phyloP scores from a whole-genome alignment of 2,888 invertebrate genomes.

The Carabus problematicus region DNA sequence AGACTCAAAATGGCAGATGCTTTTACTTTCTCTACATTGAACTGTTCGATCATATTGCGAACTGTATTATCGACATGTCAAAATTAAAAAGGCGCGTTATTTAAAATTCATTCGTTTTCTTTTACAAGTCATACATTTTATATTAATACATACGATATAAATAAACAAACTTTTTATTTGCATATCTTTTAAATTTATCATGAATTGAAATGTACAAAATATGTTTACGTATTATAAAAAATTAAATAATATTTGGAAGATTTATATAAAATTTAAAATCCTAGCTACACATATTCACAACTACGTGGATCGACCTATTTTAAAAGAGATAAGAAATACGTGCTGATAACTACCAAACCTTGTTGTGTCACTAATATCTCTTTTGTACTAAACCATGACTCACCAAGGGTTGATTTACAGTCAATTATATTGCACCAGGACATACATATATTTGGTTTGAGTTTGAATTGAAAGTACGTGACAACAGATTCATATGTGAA shows the following conservation, averaged over 20 bases:
- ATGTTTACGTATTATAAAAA: slow-evolving; percentile 23
- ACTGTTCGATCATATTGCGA: slow-evolving; percentile 40
- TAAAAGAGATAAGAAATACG: too few relatives aligned
- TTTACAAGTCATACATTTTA: not conserved
- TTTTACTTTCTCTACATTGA: slow-evolving; percentile 51
- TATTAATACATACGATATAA: too few relatives aligned
- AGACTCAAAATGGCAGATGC: slow-evolving; percentile 57
- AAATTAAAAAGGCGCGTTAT: slow-evolving; percentile 43
- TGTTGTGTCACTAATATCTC: slow-evolving; percentile 9
- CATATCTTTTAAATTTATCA: slow-evolving; percentile 8
- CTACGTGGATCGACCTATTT: not conserved
- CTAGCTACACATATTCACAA: slow-evolving; percentile 32
- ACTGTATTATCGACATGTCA: slow-evolving; percentile 45
- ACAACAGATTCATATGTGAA: not conserved
- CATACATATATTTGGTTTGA: too few relatives aligned
- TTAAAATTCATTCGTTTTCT: slow-evolving; percentile 43
- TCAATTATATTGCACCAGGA: slow-evolving; percentile 27
- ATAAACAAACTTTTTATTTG: slow-evolving; percentile 19
- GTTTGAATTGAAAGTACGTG: not conserved
- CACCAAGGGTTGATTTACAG: slow-evolving; percentile 18
- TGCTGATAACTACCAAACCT: slow-evolving; percentile 1
- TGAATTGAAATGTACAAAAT: slow-evolving; percentile 32
- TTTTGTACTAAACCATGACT: slow-evolving; percentile 23
- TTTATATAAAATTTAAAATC: slow-evolving; percentile 9
- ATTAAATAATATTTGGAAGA: slow-evolving; percentile 4